phyloP scores from a whole-genome alignment of 1,140 invertebrate species.

The Littorina saxatilis region DNA sequence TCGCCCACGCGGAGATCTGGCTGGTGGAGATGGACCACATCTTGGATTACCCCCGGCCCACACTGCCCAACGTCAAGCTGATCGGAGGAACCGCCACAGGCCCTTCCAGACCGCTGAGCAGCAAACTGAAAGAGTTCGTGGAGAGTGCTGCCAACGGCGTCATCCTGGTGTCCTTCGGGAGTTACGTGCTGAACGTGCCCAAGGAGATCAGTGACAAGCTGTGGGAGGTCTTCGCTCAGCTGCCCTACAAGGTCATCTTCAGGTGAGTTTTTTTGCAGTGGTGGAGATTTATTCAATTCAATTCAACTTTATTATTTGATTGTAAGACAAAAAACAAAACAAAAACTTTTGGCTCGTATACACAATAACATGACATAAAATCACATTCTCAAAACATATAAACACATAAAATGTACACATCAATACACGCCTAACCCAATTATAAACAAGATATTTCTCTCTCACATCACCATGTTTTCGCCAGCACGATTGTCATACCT shows the following conservation, averaged over 20 bases:
- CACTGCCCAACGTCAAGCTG: conserved; percentile 48
- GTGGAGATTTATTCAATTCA: too few species aligned
- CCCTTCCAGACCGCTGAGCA: conserved; percentile 22
- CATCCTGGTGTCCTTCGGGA: conserved; percentile 55
- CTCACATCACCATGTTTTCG: too few species aligned
- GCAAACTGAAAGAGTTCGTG: conserved; percentile 38
- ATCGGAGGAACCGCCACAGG: conserved; percentile 46
- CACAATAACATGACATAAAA: too few species aligned
- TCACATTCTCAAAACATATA: too few species aligned
- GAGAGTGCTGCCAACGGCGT: conserved; percentile 44
- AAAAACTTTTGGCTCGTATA: too few species aligned
- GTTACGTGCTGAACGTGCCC: conserved; percentile 37
- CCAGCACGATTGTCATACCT: too few species aligned
- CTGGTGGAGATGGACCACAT: conserved; percentile 47
- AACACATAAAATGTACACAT: too few species aligned
- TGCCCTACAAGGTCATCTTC: conserved; percentile 42
- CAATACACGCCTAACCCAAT: too few species aligned
- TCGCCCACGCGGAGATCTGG: conserved; percentile 36
- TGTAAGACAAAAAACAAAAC: too few species aligned
- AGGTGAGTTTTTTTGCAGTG: conserved; percentile 28
- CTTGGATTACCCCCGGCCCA: conserved; percentile 47
- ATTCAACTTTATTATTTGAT: too few species aligned
- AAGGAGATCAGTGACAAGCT: conserved; percentile 39
- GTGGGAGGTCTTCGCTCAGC: conserved; percentile 39
- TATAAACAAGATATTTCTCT: too few species aligned